A percentile compares a stretch with the other conserved stretches of the same genome.
Evolutionary conservation across 1,140 invertebrate species (phyloP).

Genomic region (Diachasma alloeum): DNA sequence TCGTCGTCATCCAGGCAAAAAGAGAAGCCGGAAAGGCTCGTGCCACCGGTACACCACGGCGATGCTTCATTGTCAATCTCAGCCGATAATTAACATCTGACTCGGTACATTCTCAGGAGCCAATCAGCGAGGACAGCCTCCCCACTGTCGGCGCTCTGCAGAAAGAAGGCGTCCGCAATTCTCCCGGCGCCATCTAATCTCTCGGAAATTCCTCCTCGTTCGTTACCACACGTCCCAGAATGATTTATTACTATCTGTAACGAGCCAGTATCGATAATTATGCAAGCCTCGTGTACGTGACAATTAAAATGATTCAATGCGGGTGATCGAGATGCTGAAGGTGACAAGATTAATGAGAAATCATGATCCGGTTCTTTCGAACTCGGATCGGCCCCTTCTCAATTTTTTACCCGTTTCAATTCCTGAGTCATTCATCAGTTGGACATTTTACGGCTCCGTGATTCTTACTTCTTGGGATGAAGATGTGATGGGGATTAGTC

Average conservation of each 20-base stretch:
- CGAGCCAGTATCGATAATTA: not conserved
- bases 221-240: not conserved
- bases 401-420: not conserved
- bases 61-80: no score
- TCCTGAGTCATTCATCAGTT: not conserved
- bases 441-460: no score
- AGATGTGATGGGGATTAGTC: no score
- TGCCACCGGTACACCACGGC: no score
- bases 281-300: not conserved
- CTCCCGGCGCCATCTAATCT: not conserved
- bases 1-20: no score
- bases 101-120: not conserved
- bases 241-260: not conserved
- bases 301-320: conserved; percentile 2
- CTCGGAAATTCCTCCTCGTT: not conserved
- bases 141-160: no score
- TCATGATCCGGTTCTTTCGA: not conserved
- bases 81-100: not conserved
- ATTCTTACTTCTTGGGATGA: no score
- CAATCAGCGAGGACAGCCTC: not conserved
- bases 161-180: not conserved
- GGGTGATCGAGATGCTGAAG: not conserved
- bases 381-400: not conserved
- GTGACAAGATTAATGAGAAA: not conserved
- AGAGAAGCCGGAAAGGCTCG: no score